These are phyloP conservation scores for Caenorhabditis becei DNA, from an alignment of 2,888 invertebrate genomes.

Conservation along the genomic window DNA sequence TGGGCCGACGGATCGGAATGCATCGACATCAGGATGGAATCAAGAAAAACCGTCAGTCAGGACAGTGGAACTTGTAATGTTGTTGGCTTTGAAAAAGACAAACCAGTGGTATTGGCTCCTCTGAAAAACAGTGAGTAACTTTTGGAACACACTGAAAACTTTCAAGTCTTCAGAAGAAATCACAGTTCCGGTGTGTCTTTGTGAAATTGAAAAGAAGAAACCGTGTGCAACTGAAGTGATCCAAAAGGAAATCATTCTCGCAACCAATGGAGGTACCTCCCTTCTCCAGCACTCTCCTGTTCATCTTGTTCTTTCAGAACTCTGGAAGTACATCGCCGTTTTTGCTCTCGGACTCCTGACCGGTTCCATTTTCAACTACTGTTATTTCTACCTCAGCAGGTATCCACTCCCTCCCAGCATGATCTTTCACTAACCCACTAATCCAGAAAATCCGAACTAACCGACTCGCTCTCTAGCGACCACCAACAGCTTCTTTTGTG, in stretches of 20 bases:
- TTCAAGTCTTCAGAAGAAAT: constrained; percentile 24
- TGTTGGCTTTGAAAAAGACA: constrained; percentile 40
- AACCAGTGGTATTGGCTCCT: constrained; percentile 47
- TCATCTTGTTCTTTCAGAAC: no score
- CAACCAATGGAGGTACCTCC: constrained; percentile 12
- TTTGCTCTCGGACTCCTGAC: constrained; percentile 57
- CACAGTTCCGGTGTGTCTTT: constrained; percentile 25
- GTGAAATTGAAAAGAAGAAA: constrained; percentile 27
- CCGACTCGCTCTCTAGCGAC: constrained; percentile 15
- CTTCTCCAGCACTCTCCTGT: no score
- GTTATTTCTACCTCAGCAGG: constrained; percentile 53
- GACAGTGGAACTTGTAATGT: constrained; percentile 58
- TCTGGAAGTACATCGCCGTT: constrained; percentile 48
- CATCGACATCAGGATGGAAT: constrained; percentile 54
- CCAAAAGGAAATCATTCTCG: constrained; percentile 60
- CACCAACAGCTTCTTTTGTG: constrained; percentile 34
- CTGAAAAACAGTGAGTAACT: constrained; percentile 31
- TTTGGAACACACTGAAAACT: no score
- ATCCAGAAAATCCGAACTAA: constrained; percentile 33
- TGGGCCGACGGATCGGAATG: constrained; percentile 65
- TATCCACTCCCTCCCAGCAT: constrained; percentile 12
- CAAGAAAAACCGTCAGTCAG: constrained; percentile 32
- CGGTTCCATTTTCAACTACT: constrained; percentile 58
- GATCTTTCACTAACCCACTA: constrained; percentile 8
- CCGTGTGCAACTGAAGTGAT: constrained; percentile 67